Base-by-base conservation (phyloP, 2,113 vertebrate species). In the Thamnophis sirtalis region DNA sequence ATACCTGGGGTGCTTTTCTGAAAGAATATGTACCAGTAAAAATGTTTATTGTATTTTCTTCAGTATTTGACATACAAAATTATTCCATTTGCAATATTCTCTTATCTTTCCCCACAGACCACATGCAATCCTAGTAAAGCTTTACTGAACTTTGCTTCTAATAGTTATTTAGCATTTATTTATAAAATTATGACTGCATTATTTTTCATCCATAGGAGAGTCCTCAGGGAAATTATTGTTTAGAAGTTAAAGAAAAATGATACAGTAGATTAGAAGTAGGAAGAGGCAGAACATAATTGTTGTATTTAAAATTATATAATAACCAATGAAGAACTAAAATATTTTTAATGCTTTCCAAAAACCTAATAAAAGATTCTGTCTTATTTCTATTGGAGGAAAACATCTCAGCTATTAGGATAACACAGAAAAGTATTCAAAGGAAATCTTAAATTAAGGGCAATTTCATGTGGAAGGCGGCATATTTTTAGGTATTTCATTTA, bases 81-180 rank as follows among this genome's bases (percentile, higher is more conserved):
- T 21, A 33, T 19, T 80, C 15, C 33, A 22, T 43, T 80, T 80
- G 7, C 73, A 80, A 43, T 80, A 9, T 7, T 80, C 33, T 15
- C 33, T 21, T 80, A 80, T 80, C 33, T 80, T 80, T 80, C 7
- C 17, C 17, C 73, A 80, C 17, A 80, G 73, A 43, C 73, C 13
- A 80, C 33, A 80, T 21, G 17, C 68, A 80, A 38, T 80, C 33
- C 97, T 96, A 91, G 96, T 97, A 97, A 97, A 97, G 97, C 97
- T 98, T 96, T 97, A 96, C 97, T 97, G 97, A 97, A 96, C 96
- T 97, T 93, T 96, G 96, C 96, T 96, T 95, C 97, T 98, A 97
- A 97, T 98, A 97, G 97, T 98, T 97, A 97, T 98, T 98, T 86
- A 80, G 33, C 51, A 51, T 86, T 86, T 86, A 86, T 51, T 86